Conservation (phyloP, 2,888 invertebrate genomes). For the Tenthredo distinguenda region DNA sequence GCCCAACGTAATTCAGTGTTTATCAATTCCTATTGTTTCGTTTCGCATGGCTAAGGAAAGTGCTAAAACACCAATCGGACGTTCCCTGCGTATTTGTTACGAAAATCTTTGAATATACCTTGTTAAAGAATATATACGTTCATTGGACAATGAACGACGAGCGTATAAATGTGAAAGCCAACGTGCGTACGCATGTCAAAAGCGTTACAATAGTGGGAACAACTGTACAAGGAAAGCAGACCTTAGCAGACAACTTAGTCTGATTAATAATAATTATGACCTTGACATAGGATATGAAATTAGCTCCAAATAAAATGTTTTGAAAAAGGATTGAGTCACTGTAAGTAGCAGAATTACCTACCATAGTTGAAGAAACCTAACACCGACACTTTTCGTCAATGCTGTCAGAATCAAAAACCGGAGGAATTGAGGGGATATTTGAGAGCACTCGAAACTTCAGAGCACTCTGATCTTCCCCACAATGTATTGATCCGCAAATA, state of each 20-base stretch:
- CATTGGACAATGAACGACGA: neutral
- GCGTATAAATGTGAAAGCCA: neutral
- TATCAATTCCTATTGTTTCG: neutral
- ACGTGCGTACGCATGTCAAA: constrained; percentile 8
- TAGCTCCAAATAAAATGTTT: neutral
- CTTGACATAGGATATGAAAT: neutral
- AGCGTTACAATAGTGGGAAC: neutral
- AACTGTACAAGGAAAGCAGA: neutral
- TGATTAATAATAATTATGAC: neutral
- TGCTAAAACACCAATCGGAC: neutral
- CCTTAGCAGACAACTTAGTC: neutral
- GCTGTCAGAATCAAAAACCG: neutral
- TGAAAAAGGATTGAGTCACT: neutral
- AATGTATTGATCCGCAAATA: constrained; percentile 28
- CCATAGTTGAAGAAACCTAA: neutral
- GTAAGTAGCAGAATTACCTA: constrained; percentile 2
- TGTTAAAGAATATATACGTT: neutral
- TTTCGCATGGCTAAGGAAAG: neutral
- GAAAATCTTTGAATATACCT: neutral
- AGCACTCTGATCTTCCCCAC: constrained; percentile 9
- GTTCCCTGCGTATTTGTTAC: neutral
- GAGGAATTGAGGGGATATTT: neutral
- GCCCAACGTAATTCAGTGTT: neutral
- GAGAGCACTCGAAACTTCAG: neutral
- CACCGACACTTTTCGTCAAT: neutral